phyloP scores from a whole-genome alignment of 2,113 vertebrate species.

The Sorex araneus region DNA sequence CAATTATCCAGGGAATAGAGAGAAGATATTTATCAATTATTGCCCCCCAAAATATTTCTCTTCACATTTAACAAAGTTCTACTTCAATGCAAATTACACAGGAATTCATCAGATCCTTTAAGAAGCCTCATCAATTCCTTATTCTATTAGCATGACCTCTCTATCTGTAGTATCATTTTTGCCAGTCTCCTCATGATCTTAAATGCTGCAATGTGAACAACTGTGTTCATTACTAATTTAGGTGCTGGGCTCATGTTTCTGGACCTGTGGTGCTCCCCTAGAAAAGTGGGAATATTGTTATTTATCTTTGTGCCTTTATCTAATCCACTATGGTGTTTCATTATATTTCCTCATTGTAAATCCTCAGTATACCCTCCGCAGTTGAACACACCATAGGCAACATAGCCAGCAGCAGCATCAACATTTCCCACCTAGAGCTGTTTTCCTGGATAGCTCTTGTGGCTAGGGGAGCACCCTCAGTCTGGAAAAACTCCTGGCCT shows the following conservation, averaged over 20 bases:
- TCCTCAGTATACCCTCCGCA: neutral
- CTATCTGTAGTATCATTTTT: neutral
- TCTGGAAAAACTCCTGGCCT: neutral
- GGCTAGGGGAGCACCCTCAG: neutral
- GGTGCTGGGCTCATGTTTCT: neutral
- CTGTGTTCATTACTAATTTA: neutral
- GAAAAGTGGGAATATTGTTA: neutral
- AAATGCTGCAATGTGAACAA: neutral
- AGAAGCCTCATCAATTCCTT: neutral
- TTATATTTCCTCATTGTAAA: neutral
- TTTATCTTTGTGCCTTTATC: neutral
- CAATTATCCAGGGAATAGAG: neutral
- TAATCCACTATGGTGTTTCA: neutral
- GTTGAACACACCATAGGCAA: neutral
- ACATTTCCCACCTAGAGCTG: too few species aligned
- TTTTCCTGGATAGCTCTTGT: neutral
- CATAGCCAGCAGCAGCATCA: neutral
- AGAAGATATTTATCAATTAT: neutral
- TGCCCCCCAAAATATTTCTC: neutral
- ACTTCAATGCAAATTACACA: neutral
- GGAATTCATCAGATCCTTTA: neutral
- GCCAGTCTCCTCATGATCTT: neutral
- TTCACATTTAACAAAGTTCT: neutral
- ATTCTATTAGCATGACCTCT: neutral
- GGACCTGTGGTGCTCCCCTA: neutral